Conservation (phyloP, 2,888 invertebrate genomes). For the Oegoconia quadripuncta region DNA sequence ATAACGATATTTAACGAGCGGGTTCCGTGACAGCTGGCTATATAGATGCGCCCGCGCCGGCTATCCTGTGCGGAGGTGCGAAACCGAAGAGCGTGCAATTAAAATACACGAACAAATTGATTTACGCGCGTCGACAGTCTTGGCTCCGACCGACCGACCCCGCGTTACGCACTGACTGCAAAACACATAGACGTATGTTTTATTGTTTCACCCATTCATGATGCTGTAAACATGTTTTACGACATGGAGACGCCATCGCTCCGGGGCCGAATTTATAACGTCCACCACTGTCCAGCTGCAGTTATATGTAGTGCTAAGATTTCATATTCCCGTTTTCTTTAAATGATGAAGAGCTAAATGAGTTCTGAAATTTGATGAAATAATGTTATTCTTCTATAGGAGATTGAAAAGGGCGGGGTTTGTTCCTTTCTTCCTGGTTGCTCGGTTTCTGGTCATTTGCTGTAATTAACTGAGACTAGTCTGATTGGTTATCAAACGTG, state of each 20-base stretch:
- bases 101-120: constrained; percentile 45
- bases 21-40: constrained; percentile 32
- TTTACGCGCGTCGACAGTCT: too few relatives aligned
- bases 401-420: too few relatives aligned
- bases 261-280: constrained; percentile 11
- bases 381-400: too few relatives aligned
- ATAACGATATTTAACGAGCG: constrained; percentile 43
- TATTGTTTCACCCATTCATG: constrained; percentile 34
- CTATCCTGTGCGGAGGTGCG: too few relatives aligned
- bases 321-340: too few relatives aligned
- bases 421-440: too few relatives aligned
- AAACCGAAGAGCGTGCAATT: constrained; percentile 45
- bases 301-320: too few relatives aligned
- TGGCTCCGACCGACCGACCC: neutral
- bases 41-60: constrained; percentile 42
- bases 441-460: too few relatives aligned
- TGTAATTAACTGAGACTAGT: too few relatives aligned
- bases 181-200: constrained; percentile 27
- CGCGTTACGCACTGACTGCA: constrained; percentile 17
- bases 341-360: too few relatives aligned
- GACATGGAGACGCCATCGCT: constrained; percentile 17
- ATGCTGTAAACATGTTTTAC: constrained; percentile 34
- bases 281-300: constrained; percentile 5
- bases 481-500: too few relatives aligned
- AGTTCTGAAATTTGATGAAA: too few relatives aligned